Evolutionary conservation across 2,888 invertebrate genomes (phyloP).

Genomic region (Ptycholaimellus sp.): DNA sequence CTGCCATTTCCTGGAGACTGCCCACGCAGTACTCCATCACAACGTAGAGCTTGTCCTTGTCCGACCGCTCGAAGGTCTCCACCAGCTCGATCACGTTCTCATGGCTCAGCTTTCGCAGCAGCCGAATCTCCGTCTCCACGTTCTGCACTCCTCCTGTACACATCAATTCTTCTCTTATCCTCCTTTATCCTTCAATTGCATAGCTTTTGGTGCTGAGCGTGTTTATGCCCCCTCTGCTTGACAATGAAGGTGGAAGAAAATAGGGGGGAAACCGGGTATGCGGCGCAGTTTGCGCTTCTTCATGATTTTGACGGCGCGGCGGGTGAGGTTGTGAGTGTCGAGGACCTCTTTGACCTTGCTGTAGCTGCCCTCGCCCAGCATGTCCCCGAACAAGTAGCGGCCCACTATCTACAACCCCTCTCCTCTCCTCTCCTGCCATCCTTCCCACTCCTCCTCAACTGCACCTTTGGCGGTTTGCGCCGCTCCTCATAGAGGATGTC

Average conservation of each 20-base stretch:
- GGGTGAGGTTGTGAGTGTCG: conserved; percentile 64
- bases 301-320: conserved; percentile 84
- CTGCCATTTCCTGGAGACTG: conserved; percentile 77
- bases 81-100: conserved; percentile 77
- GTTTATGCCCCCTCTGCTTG: too few species aligned
- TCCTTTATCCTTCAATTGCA: too few species aligned
- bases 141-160: too few species aligned
- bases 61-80: conserved; percentile 37
- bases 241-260: too few species aligned
- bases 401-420: conserved; percentile 54
- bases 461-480: too few species aligned
- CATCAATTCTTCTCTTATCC: too few species aligned
- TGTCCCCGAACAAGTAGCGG: conserved; percentile 78
- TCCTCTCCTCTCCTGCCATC: too few species aligned
- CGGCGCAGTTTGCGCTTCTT: too few species aligned
- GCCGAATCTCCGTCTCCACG: conserved; percentile 49
- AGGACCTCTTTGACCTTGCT: conserved; percentile 95
- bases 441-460: too few species aligned
- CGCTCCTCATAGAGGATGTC: too few species aligned
- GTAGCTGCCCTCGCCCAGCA: conserved; percentile 87
- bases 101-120: conserved; percentile 62
- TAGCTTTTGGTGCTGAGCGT: too few species aligned
- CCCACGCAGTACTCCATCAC: conserved; percentile 82
- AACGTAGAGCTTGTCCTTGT: conserved; percentile 89
- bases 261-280: too few species aligned